A percentile compares a stretch with the other conserved stretches of the same genome.
Evolutionary conservation across 2,113 vertebrate genomes (phyloP).

Genomic region (Cyprinodon variegatus): DNA sequence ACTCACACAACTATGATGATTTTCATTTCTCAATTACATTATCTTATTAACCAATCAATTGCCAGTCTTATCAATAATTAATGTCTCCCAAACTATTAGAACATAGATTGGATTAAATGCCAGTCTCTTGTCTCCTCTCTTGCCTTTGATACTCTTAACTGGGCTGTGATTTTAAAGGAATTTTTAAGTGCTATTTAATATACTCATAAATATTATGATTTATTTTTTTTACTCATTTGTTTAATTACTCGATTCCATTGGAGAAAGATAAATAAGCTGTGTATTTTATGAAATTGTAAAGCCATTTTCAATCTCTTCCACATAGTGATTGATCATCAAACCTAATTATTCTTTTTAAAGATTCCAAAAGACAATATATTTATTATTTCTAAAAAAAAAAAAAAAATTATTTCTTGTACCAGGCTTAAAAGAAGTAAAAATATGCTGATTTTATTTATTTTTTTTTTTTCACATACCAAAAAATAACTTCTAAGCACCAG

Average conservation of each 20-base stretch:
- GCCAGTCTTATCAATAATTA: slow-evolving; percentile 84
- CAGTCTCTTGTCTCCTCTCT: slow-evolving; percentile 70
- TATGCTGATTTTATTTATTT: neutral
- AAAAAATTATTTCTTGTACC: too few relatives aligned
- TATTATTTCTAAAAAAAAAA: too few relatives aligned
- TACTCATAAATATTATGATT: neutral
- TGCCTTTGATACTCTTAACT: slow-evolving; percentile 77
- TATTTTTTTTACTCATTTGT: neutral
- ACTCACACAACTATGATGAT: slow-evolving; percentile 77
- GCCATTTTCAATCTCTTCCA: neutral
- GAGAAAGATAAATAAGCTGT: neutral
- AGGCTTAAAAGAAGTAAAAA: neutral
- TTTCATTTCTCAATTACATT: slow-evolving; percentile 87
- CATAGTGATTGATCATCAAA: neutral
- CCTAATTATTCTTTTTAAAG: too few relatives aligned
- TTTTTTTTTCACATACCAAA: neutral
- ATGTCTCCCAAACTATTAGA: slow-evolving; percentile 82
- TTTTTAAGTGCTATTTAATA: slow-evolving; percentile 32
- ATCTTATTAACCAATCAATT: slow-evolving; percentile 86
- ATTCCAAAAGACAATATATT: too few relatives aligned
- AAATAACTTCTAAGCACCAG: slow-evolving; percentile 15
- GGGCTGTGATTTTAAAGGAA: slow-evolving; percentile 49
- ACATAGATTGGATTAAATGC: slow-evolving; percentile 79
- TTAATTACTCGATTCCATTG: neutral
- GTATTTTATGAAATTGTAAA: neutral